Percentiles rank a stretch among this genome's conserved stretches.
These are phyloP conservation scores for Danionella cerebrum DNA, from an alignment of 2,113 vertebrate species.

Conservation along the genomic window DNA sequence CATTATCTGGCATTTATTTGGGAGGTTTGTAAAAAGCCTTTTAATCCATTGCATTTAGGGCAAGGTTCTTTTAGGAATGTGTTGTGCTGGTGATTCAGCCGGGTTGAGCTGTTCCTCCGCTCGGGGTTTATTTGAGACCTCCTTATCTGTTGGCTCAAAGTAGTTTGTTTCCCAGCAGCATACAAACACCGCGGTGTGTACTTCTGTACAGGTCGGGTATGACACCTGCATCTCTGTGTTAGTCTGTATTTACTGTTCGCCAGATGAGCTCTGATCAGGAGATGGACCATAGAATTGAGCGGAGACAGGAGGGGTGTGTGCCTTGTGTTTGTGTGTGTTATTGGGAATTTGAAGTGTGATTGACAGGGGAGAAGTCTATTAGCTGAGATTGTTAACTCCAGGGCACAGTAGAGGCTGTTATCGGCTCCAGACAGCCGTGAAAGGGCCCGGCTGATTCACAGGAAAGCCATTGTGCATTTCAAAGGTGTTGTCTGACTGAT, in stretches of 20 bases:
- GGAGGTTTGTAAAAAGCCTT: background rate
- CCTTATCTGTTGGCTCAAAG: slow-evolving; percentile 5
- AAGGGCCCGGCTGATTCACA: slow-evolving; percentile 62
- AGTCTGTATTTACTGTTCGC: slow-evolving; percentile 4
- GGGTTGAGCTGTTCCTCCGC: background rate
- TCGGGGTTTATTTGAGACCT: slow-evolving; percentile 5
- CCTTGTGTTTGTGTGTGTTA: slow-evolving; percentile 36
- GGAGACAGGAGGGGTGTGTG: slow-evolving; percentile 14
- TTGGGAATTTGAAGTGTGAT: slow-evolving; percentile 66
- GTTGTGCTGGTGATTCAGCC: background rate
- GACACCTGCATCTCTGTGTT: background rate
- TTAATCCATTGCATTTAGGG: background rate
- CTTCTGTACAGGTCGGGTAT: background rate
- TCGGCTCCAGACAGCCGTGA: slow-evolving; percentile 65
- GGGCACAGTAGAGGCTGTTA: slow-evolving; percentile 63
- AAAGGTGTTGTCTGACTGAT: slow-evolving; percentile 69
- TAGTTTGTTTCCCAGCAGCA: slow-evolving; percentile 12
- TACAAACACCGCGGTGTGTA: background rate
- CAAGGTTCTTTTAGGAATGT: background rate
- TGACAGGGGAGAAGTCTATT: slow-evolving; percentile 72
- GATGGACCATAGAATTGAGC: slow-evolving; percentile 17
- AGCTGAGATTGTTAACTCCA: slow-evolving; percentile 68
- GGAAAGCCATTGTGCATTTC: slow-evolving; percentile 68
- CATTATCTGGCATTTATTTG: slow-evolving; percentile 17
- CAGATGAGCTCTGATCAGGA: slow-evolving; percentile 22